phyloP scores from a whole-genome alignment of 2,888 invertebrate species.

The Acanthacorydalis orientalis region DNA sequence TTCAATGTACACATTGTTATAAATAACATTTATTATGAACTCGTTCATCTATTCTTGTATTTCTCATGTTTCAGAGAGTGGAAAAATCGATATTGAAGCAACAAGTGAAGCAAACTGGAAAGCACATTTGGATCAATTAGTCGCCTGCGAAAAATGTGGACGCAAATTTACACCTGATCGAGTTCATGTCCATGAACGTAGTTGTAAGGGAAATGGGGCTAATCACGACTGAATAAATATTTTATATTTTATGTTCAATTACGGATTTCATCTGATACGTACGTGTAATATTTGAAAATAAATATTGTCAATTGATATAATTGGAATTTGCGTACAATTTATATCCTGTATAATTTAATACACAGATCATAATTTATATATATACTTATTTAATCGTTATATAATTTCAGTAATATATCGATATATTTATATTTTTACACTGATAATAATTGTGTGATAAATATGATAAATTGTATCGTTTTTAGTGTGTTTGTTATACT shows the following conservation, averaged over 20 bases:
- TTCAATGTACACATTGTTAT: neutral
- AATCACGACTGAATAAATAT: neutral
- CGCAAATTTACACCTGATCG: slow-evolving; percentile 49
- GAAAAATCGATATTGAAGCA: slow-evolving; percentile 23
- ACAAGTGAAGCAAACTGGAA: slow-evolving; percentile 35
- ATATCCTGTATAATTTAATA: no score
- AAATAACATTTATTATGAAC: neutral
- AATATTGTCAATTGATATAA: no score
- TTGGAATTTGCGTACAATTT: no score
- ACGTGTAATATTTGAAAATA: no score
- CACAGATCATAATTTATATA: no score
- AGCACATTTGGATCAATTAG: slow-evolving; percentile 36
- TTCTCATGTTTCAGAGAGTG: slow-evolving; percentile 19
- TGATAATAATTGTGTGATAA: no score
- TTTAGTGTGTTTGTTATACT: no score
- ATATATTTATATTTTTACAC: no score
- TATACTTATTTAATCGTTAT: no score
- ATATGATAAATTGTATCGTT: no score
- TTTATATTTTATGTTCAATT: neutral
- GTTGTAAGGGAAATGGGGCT: slow-evolving; percentile 28
- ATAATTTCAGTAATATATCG: no score
- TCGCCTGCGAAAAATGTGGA: slow-evolving; percentile 42
- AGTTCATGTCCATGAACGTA: slow-evolving; percentile 40
- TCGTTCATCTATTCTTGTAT: neutral
- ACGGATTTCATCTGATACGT: neutral